A percentile compares a stretch with the other conserved stretches of the same genome.
Evolutionary conservation across 2,113 vertebrate genomes (phyloP).

Genomic region (Solea senegalensis): DNA sequence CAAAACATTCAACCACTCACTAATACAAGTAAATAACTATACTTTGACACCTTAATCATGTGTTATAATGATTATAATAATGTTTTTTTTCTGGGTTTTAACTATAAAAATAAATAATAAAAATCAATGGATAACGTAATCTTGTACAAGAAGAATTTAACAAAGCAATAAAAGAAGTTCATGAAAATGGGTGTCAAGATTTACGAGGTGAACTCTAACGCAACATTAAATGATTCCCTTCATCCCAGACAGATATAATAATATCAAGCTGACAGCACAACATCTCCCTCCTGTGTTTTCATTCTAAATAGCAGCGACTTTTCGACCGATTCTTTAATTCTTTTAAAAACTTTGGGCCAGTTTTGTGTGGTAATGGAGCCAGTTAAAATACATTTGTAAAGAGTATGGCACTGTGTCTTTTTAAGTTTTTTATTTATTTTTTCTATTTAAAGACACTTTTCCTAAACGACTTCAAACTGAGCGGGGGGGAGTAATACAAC

Average conservation of each 20-base stretch:
- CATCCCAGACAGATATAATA: neutral
- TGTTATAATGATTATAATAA: too few relatives aligned
- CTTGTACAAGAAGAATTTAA: too few relatives aligned
- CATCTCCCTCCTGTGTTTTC: slow-evolving; percentile 76
- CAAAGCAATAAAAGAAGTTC: too few relatives aligned
- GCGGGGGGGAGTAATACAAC: neutral
- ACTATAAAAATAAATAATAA: too few relatives aligned
- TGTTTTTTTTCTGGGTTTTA: too few relatives aligned
- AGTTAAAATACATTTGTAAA: neutral
- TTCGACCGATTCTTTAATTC: slow-evolving; percentile 1
- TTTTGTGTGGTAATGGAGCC: neutral
- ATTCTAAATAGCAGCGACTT: slow-evolving; percentile 59
- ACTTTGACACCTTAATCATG: too few relatives aligned
- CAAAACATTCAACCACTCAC: too few relatives aligned
- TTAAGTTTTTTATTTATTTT: neutral
- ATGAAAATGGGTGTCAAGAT: neutral
- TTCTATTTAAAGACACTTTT: neutral
- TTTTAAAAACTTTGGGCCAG: neutral
- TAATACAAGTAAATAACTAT: too few relatives aligned
- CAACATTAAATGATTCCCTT: slow-evolving; percentile 42
- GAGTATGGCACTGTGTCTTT: neutral
- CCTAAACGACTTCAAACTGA: neutral
- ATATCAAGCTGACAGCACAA: slow-evolving; percentile 59
- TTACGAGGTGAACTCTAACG: slow-evolving; percentile 46
- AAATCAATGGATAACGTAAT: too few relatives aligned